These are phyloP conservation scores for Melikaiella ostensackeni DNA, from an alignment of 2,888 invertebrate genomes.

Conservation along the genomic window DNA sequence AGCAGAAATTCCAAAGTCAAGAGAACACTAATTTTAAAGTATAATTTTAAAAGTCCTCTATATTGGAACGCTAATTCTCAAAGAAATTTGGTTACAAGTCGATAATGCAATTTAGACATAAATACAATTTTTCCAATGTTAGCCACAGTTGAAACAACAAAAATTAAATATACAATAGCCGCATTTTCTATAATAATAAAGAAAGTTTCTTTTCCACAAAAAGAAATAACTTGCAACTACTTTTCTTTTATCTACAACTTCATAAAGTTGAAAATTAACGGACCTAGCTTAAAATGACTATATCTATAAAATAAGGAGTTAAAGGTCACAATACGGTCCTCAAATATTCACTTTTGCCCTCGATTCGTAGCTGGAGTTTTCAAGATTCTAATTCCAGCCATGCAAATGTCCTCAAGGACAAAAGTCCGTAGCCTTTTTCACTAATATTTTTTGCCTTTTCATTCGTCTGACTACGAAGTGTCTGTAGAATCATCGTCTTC, in stretches of 20 bases:
- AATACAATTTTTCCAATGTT: background rate
- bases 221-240: background rate
- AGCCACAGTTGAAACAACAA: background rate
- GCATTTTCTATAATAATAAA: background rate
- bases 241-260: background rate
- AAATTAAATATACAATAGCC: background rate
- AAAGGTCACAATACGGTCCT: background rate
- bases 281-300: background rate
- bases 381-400: background rate
- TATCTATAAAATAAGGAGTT: background rate
- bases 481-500: slow-evolving; percentile 10
- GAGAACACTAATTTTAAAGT: too few species aligned
- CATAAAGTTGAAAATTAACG: background rate
- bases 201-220: too few species aligned
- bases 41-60: background rate
- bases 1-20: too few species aligned
- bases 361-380: background rate
- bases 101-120: background rate
- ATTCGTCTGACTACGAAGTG: background rate
- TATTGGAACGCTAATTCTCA: background rate
- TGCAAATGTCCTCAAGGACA: background rate
- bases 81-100: background rate
- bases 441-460: background rate
- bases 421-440: background rate
- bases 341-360: background rate